Percentiles rank a stretch among this genome's conserved stretches.
phyloP scores from a whole-genome alignment of 1,140 invertebrate species.

The Magallana angulata region DNA sequence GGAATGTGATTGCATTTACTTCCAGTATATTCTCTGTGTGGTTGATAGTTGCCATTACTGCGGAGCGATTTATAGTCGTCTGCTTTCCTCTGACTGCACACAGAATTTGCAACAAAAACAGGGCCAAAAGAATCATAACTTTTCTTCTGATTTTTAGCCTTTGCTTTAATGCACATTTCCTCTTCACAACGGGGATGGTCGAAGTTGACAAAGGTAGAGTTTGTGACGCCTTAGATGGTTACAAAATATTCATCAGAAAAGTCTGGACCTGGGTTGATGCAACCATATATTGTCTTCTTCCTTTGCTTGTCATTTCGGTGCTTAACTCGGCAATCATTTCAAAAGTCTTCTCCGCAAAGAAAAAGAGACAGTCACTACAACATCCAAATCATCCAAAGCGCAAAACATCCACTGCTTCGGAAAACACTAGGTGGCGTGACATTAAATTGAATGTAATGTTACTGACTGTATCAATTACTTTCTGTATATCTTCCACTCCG shows the following conservation, averaged over 20 bases:
- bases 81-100: neutral
- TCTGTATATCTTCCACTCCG: neutral
- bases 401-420: neutral
- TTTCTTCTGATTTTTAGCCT: neutral
- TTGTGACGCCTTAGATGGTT: neutral
- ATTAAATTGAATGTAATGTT: neutral
- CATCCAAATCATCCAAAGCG: neutral
- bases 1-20: neutral
- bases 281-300: neutral
- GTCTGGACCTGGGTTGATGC: constrained; percentile 5
- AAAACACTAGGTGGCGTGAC: neutral
- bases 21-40: neutral
- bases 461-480: neutral
- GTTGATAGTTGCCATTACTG: neutral
- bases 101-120: neutral
- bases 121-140: neutral
- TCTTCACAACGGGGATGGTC: neutral
- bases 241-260: neutral
- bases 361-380: neutral
- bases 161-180: neutral
- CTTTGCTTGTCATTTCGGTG: neutral
- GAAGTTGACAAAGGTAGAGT: neutral
- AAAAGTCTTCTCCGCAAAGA: neutral
- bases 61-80: constrained; percentile 8
- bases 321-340: neutral